Evolutionary conservation across 2,888 invertebrate species (phyloP), one percentile per base, ranked within the genome.

Genomic region (Zygaena filipendulae): DNA sequence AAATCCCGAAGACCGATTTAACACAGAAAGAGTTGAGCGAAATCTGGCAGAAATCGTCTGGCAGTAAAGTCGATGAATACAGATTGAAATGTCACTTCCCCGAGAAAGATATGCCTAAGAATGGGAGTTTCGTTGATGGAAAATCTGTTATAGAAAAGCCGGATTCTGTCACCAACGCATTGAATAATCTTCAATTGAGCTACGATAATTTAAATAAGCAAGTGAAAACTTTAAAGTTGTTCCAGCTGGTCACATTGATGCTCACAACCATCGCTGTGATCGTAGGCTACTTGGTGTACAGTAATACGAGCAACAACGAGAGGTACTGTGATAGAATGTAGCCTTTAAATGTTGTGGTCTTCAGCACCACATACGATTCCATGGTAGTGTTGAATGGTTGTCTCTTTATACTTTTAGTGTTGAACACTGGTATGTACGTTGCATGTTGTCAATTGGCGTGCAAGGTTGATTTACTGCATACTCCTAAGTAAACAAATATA

Each of bases 161-260:
- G 2, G 91, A 89, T n/a, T 90, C 88, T 0, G 89, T 87, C 3
- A 86, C 84, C 35, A 84, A 89, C 12, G 93, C 95, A 1, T 22
- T 75, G 5, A 63, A 57, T 9, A 67, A 59, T 16, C 36, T 79
- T 3, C 69, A 77, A 30, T 50, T 48, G 11, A 69, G 69, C 25
- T 71, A 71, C 18, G 61, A 62, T 12, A 40, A 39, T 0, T 28
- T 79, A 1, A 61, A 66, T 18, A 49, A 45, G 4, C 62, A 72
- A 31, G 46, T 77, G 2, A 47, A 60, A 9, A 60, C 45, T 25
- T 27, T 79, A 20, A 77, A 69, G 27, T 36, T 59, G 2, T 55
- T 66, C 28, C 75, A 77, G 26, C 49, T 68, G 5, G 5, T 74
- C 1, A 70, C 70, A 0, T 39, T 77, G 2, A 23, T 63, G 0